Base-by-base conservation (phyloP, 2,113 vertebrate species). In the Hippocampus abdominalis region DNA sequence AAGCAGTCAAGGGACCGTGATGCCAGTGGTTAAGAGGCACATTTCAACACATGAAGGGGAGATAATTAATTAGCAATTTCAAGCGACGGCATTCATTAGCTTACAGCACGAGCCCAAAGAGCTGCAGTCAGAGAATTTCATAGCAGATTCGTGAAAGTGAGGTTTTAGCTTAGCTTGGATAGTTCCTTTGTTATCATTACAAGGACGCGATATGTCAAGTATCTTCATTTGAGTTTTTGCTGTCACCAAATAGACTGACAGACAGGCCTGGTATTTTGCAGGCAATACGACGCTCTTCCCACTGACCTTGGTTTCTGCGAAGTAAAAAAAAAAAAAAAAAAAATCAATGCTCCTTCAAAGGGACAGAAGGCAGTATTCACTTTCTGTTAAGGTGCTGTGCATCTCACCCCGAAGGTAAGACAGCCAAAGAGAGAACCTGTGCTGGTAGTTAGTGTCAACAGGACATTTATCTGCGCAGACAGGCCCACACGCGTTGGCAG, bases 261-360 rank as follows among this genome's bases (percentile, higher is more conserved):
- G 75, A 68, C 69, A 79, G 71, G 65, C 40, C 72, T 75, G 76
- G 62, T 69, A 78, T 70, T 69, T 78, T 61, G 66, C 70, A 86
- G 84, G 81, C 76, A 87, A 89, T 84, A 81, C 83, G 84, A 85
- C 88, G 81, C 87, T 74, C 79, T 83, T 56, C 16, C 13, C 23
- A 1, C 78, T 85, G 87, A 89, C 89, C 87, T 91, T 89, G 87
- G 76, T 18, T 27, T 71, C 79, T 77, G 80, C 75, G 76, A 83
- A 85, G 81, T 70, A 82, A 88, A 87, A 89, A 91, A 60, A 36
- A 59, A 89, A 91, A 60, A 36, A 59, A 36, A 64, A 84, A 88
- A 88, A 89, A 91, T 89, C 84, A 15, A 90, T 90, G 84, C 61
- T 75, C 74, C 78, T 81, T 84, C 85, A 81, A 77, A 76, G 75